phyloP scores from a whole-genome alignment of 2,888 invertebrate species.

The Pyrrhosoma nymphula region DNA sequence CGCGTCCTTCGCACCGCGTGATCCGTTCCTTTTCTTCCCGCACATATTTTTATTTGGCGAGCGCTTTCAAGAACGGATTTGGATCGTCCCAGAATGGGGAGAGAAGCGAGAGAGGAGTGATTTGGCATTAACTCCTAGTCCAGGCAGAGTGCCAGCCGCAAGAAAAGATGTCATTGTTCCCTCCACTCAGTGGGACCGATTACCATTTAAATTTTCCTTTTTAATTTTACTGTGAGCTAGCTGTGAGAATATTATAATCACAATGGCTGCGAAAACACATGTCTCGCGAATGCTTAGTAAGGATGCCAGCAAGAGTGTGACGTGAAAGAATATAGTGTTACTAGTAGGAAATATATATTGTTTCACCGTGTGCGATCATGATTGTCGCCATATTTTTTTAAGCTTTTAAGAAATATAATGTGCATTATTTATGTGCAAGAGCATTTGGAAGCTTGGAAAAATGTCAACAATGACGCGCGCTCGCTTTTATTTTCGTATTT shows the following conservation, averaged over 20 bases:
- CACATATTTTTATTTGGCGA: not conserved
- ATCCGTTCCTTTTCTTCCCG: not conserved
- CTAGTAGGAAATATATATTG: not conserved
- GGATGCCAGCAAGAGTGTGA: not conserved
- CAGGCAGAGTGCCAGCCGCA: not conserved
- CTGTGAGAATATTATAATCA: not conserved
- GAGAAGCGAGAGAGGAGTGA: not conserved
- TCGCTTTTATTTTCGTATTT: not conserved
- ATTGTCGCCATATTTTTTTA: not conserved
- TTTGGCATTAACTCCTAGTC: not conserved
- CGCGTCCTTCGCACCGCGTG: not conserved
- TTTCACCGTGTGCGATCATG: not conserved
- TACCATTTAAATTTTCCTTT: not conserved
- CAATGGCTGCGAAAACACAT: not conserved
- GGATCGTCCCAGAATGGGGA: not conserved
- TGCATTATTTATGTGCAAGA: not conserved
- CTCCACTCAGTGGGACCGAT: not conserved
- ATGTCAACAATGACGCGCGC: not conserved
- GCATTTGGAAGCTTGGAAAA: not conserved
- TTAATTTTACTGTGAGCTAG: not conserved
- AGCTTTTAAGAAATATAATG: not conserved
- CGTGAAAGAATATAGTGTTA: too few species aligned
- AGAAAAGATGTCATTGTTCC: not conserved
- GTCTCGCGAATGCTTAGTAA: not conserved
- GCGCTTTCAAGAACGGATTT: not conserved